Evolutionary conservation across 2,113 vertebrate genomes (phyloP).

Genomic region (Neogale vison): DNA sequence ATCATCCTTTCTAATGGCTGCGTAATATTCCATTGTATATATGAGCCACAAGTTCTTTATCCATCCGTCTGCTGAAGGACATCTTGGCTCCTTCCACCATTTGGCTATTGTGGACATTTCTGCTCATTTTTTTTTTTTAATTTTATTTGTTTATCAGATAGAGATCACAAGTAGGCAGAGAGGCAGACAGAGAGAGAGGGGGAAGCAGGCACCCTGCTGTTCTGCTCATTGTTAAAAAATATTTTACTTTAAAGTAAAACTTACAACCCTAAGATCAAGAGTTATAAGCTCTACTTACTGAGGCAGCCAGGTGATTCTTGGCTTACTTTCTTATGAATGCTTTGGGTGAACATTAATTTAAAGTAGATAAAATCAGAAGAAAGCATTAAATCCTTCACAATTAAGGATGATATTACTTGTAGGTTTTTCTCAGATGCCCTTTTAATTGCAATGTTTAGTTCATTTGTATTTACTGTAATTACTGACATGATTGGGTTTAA

Average conservation of each 20-base stretch:
- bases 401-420: not conserved
- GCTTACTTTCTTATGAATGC: not conserved
- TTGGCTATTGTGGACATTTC: not conserved
- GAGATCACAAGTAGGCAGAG: too few species aligned
- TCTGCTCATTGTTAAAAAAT: not conserved
- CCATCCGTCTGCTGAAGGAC: too few species aligned
- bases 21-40: too few species aligned
- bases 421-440: not conserved
- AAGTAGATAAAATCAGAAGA: not conserved
- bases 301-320: not conserved
- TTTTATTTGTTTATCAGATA: too few species aligned
- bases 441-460: not conserved
- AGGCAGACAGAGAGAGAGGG: too few species aligned
- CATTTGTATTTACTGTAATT: not conserved
- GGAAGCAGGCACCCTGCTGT: too few species aligned
- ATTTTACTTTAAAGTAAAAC: not conserved
- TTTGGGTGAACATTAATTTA: not conserved
- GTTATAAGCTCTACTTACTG: not conserved
- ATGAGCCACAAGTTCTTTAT: too few species aligned
- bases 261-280: too few species aligned
- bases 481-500: not conserved
- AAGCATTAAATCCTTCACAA: not conserved
- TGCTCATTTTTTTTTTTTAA: not conserved
- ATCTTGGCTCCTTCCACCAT: too few species aligned
- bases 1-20: too few species aligned